Evolutionary conservation across 2,888 invertebrate species (phyloP), one percentile per base, ranked within the genome.

Genomic region (Erannis defoliaria): DNA sequence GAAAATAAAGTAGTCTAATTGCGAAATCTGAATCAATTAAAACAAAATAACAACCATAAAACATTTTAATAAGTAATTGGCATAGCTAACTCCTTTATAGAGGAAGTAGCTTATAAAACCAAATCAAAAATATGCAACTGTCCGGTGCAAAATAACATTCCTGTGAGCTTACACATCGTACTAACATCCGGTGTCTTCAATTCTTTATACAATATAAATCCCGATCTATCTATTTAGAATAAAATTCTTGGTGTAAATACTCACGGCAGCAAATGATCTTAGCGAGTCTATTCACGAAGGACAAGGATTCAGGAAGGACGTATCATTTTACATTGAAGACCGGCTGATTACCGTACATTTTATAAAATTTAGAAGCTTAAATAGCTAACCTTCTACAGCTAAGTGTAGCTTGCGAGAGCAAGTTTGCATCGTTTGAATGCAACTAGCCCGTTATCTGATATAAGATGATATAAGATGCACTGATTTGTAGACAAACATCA

Each of bases 281-380:
- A 59, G 64, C 18, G n/a, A 16, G 51, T 53, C 62, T 59, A 64
- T 70, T 71, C 66, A 66, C 58, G 60, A 64, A 56, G 60, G 51
- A 60, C 63, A 55, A 62, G 63, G n/a, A 64, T 70, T 71, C 66
- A 66, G 56, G 60, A 64, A 56, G 60, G 51, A 60, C 63, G 63
- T 69, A 64, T 71, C 70, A 68, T 67, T 70, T 71, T 70, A 74
- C 71, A 71, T 69, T 65, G 62, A 64, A 64, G 56, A 67, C 62
- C 63, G 57, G 64, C 63, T 68, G 65, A 72, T 71, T 70, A 70
- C 64, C 35, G 55, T 55, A 31, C 51, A 46, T 57, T 56, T 55
- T 63, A 67, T 70, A 68, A 23, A 43, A 42, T 50, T 45, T 59
- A 33, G 40, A 46, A 46, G 26, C 33, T 51, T 16, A 31, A 45